These are phyloP conservation scores for Spea multiplicata DNA, from an alignment of 2,113 vertebrate genomes.

Conservation along the genomic window DNA sequence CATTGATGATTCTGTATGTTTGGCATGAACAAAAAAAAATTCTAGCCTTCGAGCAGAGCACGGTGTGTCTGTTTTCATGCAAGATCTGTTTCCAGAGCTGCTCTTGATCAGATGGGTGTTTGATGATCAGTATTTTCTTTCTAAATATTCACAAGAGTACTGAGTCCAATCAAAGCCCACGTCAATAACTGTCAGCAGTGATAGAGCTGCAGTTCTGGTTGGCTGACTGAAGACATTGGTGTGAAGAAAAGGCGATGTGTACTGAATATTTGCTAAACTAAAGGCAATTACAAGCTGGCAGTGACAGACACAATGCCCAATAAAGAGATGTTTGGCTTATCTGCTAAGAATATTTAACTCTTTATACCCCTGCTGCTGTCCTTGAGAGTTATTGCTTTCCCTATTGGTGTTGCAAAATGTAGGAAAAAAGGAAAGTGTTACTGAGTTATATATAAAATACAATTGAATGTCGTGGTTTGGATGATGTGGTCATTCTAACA, in stretches of 20 bases:
- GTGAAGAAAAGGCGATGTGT: conserved; percentile 32
- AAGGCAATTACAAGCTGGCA: conserved; percentile 45
- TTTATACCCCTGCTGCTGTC: background rate
- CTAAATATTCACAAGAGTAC: conserved; percentile 37
- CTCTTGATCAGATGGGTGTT: conserved; percentile 21
- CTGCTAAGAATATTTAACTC: conserved; percentile 12
- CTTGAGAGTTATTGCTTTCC: no score
- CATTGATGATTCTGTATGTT: background rate
- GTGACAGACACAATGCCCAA: conserved; percentile 36
- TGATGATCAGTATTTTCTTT: conserved; percentile 29
- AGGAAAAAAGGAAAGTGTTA: no score
- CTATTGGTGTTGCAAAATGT: no score
- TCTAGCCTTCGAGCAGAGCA: background rate
- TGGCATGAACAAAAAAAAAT: background rate
- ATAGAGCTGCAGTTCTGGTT: conserved; percentile 47
- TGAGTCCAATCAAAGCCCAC: conserved; percentile 38
- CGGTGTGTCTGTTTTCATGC: background rate
- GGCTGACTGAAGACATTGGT: conserved; percentile 38
- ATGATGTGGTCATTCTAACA: no score
- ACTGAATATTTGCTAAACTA: conserved; percentile 43
- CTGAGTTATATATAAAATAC: no score
- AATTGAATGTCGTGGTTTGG: no score
- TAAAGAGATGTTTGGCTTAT: conserved; percentile 35
- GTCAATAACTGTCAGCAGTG: conserved; percentile 44
- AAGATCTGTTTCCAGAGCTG: background rate